Conservation (phyloP, 2,113 vertebrate species). For the Ariopsis seemanni region DNA sequence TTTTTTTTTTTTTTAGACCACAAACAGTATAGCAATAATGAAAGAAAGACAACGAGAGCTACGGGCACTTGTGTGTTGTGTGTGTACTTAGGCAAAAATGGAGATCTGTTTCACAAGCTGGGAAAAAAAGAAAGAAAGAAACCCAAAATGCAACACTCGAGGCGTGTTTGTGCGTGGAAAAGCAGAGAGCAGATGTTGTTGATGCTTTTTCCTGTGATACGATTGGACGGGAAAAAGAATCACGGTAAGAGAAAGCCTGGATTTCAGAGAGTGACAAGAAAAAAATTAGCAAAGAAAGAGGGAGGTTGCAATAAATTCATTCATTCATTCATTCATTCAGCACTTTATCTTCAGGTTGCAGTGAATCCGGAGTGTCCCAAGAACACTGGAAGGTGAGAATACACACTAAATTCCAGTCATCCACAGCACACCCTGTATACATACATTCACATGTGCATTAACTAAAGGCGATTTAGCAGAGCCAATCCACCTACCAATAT, state of each 20-base stretch:
- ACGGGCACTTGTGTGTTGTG: background rate
- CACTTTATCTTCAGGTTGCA: background rate
- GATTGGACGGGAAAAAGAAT: background rate
- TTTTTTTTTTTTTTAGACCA: background rate
- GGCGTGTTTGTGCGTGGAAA: constrained; percentile 1
- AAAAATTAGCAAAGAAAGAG: background rate
- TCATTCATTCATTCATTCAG: background rate
- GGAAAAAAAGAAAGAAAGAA: background rate
- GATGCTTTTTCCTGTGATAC: constrained; percentile 63
- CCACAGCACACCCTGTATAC: background rate
- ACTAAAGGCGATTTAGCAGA: background rate
- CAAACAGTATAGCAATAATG: background rate
- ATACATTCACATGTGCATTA: background rate
- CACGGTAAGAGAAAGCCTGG: background rate
- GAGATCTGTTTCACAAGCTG: background rate
- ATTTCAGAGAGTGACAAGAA: background rate
- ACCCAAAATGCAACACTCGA: background rate
- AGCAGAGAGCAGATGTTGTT: constrained; percentile 15
- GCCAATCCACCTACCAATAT: background rate
- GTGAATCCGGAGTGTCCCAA: background rate
- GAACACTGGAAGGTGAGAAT: background rate
- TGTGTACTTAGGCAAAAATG: background rate
- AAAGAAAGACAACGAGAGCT: background rate
- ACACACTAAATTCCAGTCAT: background rate
- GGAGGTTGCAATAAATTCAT: background rate